phyloP scores from a whole-genome alignment of 2,888 invertebrate genomes.

The Dasysyrphus albostriatus region DNA sequence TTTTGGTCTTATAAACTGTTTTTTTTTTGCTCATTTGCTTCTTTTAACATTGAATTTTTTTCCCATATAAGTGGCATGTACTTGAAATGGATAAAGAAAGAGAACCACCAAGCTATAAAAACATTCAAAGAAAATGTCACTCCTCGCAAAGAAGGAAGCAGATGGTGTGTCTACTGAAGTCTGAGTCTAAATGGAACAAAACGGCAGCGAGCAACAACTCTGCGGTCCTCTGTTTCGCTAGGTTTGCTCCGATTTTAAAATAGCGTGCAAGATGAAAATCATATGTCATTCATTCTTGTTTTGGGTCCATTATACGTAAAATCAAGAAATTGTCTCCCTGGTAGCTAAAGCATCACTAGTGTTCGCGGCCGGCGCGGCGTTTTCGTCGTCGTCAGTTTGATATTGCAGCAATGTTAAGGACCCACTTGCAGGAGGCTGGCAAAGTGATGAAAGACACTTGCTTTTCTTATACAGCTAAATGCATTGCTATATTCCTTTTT shows the following conservation, averaged over 20 bases:
- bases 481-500: constrained; percentile 1
- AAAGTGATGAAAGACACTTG: constrained; percentile 74
- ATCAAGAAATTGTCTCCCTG: constrained; percentile 66
- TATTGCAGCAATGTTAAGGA: constrained; percentile 57
- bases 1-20: constrained; percentile 53
- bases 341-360: constrained; percentile 11
- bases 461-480: constrained; percentile 34
- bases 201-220: neutral
- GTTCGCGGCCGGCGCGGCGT: neutral
- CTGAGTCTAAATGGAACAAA: neutral
- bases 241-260: constrained; percentile 62
- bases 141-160: constrained; percentile 71
- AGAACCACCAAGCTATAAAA: constrained; percentile 15
- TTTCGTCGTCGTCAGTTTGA: constrained; percentile 4
- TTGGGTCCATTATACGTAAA: constrained; percentile 50
- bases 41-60: constrained; percentile 39
- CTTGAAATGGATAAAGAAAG: constrained; percentile 45
- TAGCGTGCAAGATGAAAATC: constrained; percentile 71
- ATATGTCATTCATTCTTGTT: constrained; percentile 51
- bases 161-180: constrained; percentile 48
- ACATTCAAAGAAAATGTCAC: constrained; percentile 61
- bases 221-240: constrained; percentile 47
- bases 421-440: constrained; percentile 71
- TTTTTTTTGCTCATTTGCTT: constrained; percentile 16
- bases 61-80: constrained; percentile 41